Percentiles rank a stretch among this genome's conserved stretches.
These are phyloP conservation scores for Bombus fervidus DNA, from an alignment of 1,140 invertebrate genomes.

Conservation along the genomic window DNA sequence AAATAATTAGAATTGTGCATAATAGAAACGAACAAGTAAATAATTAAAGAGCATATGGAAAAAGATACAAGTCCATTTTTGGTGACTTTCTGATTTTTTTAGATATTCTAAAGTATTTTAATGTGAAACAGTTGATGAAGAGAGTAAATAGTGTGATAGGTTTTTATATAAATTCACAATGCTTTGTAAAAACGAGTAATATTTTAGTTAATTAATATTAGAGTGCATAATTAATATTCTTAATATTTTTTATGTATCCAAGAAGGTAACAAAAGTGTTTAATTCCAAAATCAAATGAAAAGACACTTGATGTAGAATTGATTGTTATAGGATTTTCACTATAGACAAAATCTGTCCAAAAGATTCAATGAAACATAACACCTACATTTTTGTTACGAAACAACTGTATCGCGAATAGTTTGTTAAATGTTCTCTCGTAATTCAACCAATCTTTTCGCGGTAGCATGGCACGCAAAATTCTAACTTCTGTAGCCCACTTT, in stretches of 20 bases:
- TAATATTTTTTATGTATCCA: too few species aligned
- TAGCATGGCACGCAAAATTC: background rate
- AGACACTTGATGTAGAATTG: background rate
- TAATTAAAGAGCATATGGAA: background rate
- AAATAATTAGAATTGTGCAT: too few species aligned
- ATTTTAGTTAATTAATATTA: too few species aligned
- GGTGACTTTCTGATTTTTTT: background rate
- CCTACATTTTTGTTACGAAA: background rate
- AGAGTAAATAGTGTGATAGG: too few species aligned
- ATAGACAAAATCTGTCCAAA: background rate
- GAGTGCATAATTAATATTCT: too few species aligned
- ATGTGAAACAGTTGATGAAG: too few species aligned
- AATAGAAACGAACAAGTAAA: background rate
- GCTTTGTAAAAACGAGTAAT: too few species aligned
- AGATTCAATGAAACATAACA: background rate
- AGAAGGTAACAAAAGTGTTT: too few species aligned
- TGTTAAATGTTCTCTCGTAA: background rate
- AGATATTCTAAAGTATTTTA: too few species aligned
- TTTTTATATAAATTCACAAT: background rate
- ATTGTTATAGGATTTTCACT: background rate
- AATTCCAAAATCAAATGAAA: background rate
- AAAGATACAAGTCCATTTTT: background rate
- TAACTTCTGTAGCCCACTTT: constrained; percentile 7
- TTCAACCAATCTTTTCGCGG: background rate
- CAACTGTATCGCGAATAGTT: background rate